Conservation (phyloP, 2,113 vertebrate genomes). For the Microcebus lehilahytsara region DNA sequence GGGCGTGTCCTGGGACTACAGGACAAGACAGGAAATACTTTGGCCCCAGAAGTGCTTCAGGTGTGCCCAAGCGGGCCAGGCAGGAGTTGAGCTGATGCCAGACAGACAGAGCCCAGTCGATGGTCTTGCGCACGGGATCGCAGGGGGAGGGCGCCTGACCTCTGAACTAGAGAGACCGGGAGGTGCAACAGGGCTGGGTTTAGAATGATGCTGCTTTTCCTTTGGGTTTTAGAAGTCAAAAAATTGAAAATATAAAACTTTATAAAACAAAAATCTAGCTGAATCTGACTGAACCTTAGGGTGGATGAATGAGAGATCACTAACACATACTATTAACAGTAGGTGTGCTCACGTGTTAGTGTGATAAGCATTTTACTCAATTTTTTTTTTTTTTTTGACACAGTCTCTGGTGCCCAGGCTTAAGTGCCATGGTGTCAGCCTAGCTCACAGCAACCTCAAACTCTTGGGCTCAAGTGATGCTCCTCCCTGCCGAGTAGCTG, state of each 20-base stretch:
- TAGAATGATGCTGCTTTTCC: neutral
- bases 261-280: neutral
- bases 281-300: neutral
- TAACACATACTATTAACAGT: neutral
- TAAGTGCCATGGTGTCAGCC: too few relatives aligned
- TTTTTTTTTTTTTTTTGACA: neutral
- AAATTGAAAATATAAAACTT: neutral
- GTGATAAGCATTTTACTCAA: neutral
- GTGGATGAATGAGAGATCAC: neutral
- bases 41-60: slow-evolving; percentile 93
- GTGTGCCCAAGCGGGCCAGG: slow-evolving; percentile 91
- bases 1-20: slow-evolving; percentile 86
- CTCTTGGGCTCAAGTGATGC: too few relatives aligned
- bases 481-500: too few relatives aligned
- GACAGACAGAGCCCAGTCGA: slow-evolving; percentile 91
- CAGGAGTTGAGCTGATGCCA: slow-evolving; percentile 97
- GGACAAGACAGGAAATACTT: slow-evolving; percentile 94
- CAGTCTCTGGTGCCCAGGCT: too few relatives aligned
- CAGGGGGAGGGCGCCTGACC: slow-evolving; percentile 85
- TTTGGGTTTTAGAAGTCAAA: neutral
- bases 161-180: slow-evolving; percentile 83
- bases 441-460: too few relatives aligned
- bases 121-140: slow-evolving; percentile 85
- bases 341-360: too few relatives aligned
- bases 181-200: neutral